A percentile compares a stretch with the other conserved stretches of the same genome.
Conservation (phyloP, 1,140 invertebrate genomes). For the Adelges cooleyi region DNA sequence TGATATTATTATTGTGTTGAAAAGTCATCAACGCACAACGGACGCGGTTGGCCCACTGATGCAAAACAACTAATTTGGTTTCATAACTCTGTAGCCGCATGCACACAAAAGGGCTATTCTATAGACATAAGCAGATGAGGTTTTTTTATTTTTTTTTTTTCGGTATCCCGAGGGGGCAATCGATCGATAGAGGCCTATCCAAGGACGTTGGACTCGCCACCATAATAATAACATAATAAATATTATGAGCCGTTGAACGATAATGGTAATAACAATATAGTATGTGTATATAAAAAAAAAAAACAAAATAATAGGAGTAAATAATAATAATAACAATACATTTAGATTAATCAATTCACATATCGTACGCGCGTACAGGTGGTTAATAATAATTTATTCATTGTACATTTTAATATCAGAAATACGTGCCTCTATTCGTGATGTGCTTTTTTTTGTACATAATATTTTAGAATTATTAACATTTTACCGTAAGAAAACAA, state of each 20-base stretch:
- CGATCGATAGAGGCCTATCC: background rate
- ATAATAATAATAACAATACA: conserved; percentile 7
- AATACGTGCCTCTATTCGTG: too few relatives aligned
- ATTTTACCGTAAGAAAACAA: too few relatives aligned
- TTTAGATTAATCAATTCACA: conserved; percentile 13
- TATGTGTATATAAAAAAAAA: too few relatives aligned
- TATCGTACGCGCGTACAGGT: background rate
- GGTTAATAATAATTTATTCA: conserved; percentile 4
- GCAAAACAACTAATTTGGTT: conserved; percentile 19
- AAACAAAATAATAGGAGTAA: too few relatives aligned
- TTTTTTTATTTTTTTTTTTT: too few relatives aligned
- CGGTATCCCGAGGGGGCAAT: conserved; percentile 3
- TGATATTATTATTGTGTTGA: conserved; percentile 4
- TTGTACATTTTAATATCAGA: too few relatives aligned
- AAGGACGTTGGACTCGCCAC: background rate
- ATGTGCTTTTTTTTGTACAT: too few relatives aligned
- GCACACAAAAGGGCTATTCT: conserved; percentile 7
- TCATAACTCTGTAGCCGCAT: background rate
- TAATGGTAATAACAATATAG: too few relatives aligned
- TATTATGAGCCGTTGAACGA: too few relatives aligned
- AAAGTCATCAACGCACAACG: conserved; percentile 5
- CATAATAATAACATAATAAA: too few relatives aligned
- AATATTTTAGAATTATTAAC: too few relatives aligned
- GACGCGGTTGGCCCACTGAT: background rate
- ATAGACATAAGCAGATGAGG: conserved; percentile 19